Evolutionary conservation across 2,888 invertebrate genomes (phyloP), one percentile per base, ranked within the genome.

Genomic region (Odiellus spinosus): DNA sequence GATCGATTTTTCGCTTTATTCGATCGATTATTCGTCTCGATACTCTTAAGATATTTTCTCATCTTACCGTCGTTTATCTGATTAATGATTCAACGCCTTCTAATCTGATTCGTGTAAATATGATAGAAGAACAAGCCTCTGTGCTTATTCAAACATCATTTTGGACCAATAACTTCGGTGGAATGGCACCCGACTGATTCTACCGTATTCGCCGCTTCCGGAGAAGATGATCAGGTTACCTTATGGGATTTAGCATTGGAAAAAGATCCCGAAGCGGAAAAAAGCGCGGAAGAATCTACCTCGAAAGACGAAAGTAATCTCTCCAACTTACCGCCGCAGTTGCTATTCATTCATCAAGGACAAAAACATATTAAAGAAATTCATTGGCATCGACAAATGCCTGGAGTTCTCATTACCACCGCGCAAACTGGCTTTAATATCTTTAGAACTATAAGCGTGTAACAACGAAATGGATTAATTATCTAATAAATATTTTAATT

Each of bases 361-460:
- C 96, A 96, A 67, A 82, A 77, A 48, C 93, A 98, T 64, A 82
- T 99, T 47, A 99, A 99, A 65, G 98, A 99, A 71, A 69, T 96
- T 26, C 96, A 96, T 64, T 98, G 98, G 96, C 96, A 98, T 69
- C 78, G 80, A 20, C 95, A 98, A 70, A 74, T 95, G 53, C 83
- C 93, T 1, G 95, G 96, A 10, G 78, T 86, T 1, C 74, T 98
- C 43, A 73, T 98, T 41, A 88, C 90, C 50, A 99, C 98, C 21
- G 90, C 98, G 11, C 78, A 82, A 56, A 83, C 82, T 61, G 96
- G 95, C 47, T 93, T 98, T 62, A 93, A 99, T 71, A 76, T 98
- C 64, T 98, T 98, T 67, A 81, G 86, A 70, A 91, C 96, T 41
- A 91, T 96, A 61, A 96, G 91, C 74, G 84, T 93, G 57, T 96